Evolutionary conservation across 30 jellyfish, hydroid and myxozoan genomes (phyloP).

Genomic region (Hydractinia symbiolongicarpus): DNA sequence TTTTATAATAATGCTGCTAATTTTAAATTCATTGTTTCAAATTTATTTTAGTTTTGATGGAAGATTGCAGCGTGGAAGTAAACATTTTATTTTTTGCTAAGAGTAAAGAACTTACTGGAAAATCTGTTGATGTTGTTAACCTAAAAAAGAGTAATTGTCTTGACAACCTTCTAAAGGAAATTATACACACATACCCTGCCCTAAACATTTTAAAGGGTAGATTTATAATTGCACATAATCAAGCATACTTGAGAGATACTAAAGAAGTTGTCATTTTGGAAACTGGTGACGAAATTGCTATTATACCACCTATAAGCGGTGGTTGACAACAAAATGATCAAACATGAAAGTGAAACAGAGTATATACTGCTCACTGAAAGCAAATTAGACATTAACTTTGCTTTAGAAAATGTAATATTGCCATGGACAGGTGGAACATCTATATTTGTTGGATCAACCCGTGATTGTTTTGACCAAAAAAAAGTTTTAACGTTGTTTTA

Average conservation of each 20-base stretch:
- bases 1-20: too few species aligned
- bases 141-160: constrained; percentile 14
- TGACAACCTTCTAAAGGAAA: constrained; percentile 27
- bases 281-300: constrained; percentile 72
- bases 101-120: constrained; percentile 56
- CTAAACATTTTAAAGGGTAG: constrained; percentile 27
- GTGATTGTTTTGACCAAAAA: constrained; percentile 59
- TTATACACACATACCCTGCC: constrained; percentile 40
- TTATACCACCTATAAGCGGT: constrained; percentile 96
- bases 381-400: constrained; percentile 28
- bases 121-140: neutral
- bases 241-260: constrained; percentile 39
- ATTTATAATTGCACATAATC: constrained; percentile 55
- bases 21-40: too few species aligned
- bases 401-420: constrained; percentile 41
- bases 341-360: constrained; percentile 2
- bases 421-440: constrained; percentile 81
- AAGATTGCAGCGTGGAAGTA: constrained; percentile 24
- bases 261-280: constrained; percentile 13
- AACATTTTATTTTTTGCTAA: constrained; percentile 75
- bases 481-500: constrained; percentile 59
- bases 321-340: constrained; percentile 39
- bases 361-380: constrained; percentile 32
- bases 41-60: constrained; percentile 10
- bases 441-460: constrained; percentile 78